Conservation (phyloP, 2,888 invertebrate species). For the Stratiomys singularior region DNA sequence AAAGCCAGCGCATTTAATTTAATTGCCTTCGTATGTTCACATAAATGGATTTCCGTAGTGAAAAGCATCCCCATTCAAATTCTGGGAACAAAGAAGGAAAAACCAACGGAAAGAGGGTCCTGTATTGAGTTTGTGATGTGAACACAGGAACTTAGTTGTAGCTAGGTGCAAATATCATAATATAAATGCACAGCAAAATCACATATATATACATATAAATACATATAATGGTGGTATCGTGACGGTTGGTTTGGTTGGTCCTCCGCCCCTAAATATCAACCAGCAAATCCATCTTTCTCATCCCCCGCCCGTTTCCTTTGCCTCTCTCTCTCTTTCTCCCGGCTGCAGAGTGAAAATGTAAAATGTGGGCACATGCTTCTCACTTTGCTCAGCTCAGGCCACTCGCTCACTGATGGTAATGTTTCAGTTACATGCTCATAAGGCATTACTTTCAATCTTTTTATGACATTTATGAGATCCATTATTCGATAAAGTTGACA, state of each 20-base stretch:
- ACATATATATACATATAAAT: neutral
- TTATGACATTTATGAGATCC: slow-evolving; percentile 47
- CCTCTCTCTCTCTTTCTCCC: neutral
- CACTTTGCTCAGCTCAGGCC: neutral
- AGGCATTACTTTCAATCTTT: slow-evolving; percentile 48
- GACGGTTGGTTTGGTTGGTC: slow-evolving; percentile 14
- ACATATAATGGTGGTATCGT: neutral
- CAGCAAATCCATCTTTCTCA: neutral
- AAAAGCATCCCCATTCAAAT: slow-evolving; percentile 24
- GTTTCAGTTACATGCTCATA: slow-evolving; percentile 48
- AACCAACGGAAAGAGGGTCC: neutral
- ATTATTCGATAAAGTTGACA: slow-evolving; percentile 47
- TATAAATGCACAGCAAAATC: too few relatives aligned
- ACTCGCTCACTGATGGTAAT: slow-evolving; percentile 42
- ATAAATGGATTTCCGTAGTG: slow-evolving; percentile 47
- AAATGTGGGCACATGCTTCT: slow-evolving; percentile 34
- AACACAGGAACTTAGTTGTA: neutral
- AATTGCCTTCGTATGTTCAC: slow-evolving; percentile 51
- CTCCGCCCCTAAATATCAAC: slow-evolving; percentile 12
- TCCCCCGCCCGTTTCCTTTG: neutral
- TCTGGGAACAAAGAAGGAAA: neutral
- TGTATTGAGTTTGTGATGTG: neutral
- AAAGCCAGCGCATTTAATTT: slow-evolving; percentile 51
- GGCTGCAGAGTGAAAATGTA: neutral
- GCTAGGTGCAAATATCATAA: slow-evolving; percentile 26